Conservation (phyloP, 2,888 invertebrate species). For the Eudasyphora cyanicolor region DNA sequence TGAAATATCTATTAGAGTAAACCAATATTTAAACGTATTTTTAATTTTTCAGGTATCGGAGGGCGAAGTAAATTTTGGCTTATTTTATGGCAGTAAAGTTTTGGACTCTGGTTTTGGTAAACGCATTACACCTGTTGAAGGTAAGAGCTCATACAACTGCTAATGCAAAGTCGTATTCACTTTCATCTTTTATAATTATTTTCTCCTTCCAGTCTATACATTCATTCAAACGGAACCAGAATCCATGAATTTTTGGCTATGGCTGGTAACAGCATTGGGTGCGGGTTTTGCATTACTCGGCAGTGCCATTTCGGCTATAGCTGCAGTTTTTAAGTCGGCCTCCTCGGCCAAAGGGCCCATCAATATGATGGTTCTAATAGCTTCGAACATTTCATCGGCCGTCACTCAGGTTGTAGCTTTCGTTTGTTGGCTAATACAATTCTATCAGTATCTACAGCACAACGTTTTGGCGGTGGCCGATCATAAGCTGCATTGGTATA, state of each 20-base stretch:
- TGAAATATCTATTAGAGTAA: not conserved
- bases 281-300: conserved; percentile 78
- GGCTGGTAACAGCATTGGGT: conserved; percentile 78
- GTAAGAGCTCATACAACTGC: conserved; percentile 80
- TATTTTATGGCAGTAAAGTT: conserved; percentile 92
- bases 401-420: conserved; percentile 88
- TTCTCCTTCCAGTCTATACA: conserved; percentile 71
- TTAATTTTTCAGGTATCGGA: conserved; percentile 77
- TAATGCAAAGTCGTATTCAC: not conserved
- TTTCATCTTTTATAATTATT: not conserved
- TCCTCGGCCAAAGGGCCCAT: conserved; percentile 78
- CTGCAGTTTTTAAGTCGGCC: conserved; percentile 78
- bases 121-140: conserved; percentile 88
- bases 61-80: conserved; percentile 90
- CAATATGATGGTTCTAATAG: conserved; percentile 76
- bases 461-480: conserved; percentile 92
- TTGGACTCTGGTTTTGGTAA: conserved; percentile 91
- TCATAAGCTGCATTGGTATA: conserved; percentile 89
- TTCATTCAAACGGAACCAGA: conserved; percentile 77
- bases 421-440: conserved; percentile 91
- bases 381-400: conserved; percentile 82
- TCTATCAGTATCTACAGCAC: conserved; percentile 88
- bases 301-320: conserved; percentile 79
- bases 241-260: conserved; percentile 77
- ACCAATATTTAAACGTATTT: not conserved